Conservation (phyloP, 2,113 vertebrate genomes). For the Romanogobio albipinnatus region DNA sequence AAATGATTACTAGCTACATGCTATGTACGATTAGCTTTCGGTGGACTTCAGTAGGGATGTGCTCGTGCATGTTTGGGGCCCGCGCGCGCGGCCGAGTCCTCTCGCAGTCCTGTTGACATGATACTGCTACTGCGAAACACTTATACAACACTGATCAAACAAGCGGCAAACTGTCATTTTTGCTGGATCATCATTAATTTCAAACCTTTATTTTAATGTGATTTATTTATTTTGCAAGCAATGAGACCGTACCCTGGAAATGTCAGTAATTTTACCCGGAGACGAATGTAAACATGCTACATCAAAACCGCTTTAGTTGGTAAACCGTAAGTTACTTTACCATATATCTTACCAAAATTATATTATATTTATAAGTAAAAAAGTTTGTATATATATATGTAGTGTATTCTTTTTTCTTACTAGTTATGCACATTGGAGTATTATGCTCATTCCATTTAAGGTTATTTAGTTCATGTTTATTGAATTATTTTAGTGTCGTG, state of each 20-base stretch:
- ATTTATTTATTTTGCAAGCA: not conserved
- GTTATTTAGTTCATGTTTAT: not conserved
- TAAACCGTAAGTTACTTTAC: not conserved
- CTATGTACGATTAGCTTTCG: conserved; percentile 11
- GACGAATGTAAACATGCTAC: not conserved
- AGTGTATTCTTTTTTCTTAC: not conserved
- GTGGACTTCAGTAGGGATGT: conserved; percentile 4
- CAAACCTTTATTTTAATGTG: not conserved
- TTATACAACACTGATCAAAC: not conserved
- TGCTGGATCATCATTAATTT: not conserved
- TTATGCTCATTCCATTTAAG: not conserved
- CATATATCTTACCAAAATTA: not conserved
- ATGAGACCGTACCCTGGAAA: not conserved
- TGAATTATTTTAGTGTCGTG: not conserved
- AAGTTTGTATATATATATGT: not conserved
- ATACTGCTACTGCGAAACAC: not conserved
- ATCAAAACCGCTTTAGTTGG: not conserved
- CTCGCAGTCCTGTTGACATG: not conserved
- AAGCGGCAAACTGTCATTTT: not conserved
- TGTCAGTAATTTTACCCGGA: not conserved
- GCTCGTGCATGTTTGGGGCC: conserved; percentile 24
- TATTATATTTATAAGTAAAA: not conserved
- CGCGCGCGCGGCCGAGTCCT: conserved; percentile 1
- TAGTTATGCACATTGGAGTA: not conserved
- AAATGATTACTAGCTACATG: not conserved